Conservation (phyloP, 1,140 invertebrate genomes). For the Subanguina moxae region DNA sequence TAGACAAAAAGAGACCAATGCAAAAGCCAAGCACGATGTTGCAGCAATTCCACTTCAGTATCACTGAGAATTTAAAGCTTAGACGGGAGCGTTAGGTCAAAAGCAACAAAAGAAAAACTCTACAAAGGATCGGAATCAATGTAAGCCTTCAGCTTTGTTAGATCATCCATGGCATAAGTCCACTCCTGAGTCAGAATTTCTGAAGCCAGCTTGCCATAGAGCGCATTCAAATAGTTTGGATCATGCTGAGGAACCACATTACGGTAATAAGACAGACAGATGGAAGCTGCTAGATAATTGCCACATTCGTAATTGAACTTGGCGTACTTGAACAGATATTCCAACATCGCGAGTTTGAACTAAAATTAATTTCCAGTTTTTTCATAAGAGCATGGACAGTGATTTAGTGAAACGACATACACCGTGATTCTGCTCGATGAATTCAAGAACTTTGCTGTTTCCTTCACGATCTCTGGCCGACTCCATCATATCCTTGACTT, state of each 20-base stretch:
- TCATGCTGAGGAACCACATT: constrained; percentile 68
- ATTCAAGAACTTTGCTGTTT: constrained; percentile 79
- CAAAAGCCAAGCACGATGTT: constrained; percentile 96
- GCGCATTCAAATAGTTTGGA: constrained; percentile 85
- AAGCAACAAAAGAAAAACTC: too few species aligned
- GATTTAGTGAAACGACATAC: constrained; percentile 63
- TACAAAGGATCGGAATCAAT: constrained; percentile 79
- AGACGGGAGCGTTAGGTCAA: too few species aligned
- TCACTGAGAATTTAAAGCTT: constrained; percentile 46
- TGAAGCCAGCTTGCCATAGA: constrained; percentile 96
- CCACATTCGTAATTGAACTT: constrained; percentile 98
- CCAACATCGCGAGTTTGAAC: constrained; percentile 88
- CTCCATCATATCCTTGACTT: constrained; percentile 84
- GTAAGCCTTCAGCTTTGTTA: constrained; percentile 87
- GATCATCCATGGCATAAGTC: constrained; percentile 91
- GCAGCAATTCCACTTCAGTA: constrained; percentile 78
- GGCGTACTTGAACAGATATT: constrained; percentile 85
- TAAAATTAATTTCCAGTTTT: constrained; percentile 57
- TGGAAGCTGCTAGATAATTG: constrained; percentile 86
- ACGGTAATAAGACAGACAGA: constrained; percentile 94
- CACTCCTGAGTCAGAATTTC: constrained; percentile 96
- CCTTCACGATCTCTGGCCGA: constrained; percentile 62
- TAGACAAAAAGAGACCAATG: constrained; percentile 99
- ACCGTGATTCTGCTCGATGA: constrained; percentile 74
- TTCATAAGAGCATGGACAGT: too few species aligned